A percentile compares a stretch with the other conserved stretches of the same genome.
Conservation (phyloP, 2,113 vertebrate genomes). For the Mungos mungo region DNA sequence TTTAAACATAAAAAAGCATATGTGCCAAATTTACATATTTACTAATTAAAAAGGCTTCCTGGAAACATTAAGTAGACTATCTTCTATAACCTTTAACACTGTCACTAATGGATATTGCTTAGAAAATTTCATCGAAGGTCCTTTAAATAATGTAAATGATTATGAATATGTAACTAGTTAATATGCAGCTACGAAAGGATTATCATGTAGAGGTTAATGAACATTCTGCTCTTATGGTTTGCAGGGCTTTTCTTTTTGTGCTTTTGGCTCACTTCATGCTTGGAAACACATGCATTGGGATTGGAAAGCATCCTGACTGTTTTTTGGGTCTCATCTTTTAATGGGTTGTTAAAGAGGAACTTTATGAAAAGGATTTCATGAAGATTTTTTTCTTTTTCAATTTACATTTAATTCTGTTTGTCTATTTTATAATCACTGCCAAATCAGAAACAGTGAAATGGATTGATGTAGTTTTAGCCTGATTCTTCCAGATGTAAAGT, state of each 20-base stretch:
- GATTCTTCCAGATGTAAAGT: slow-evolving; percentile 51
- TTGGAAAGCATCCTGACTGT: slow-evolving; percentile 77
- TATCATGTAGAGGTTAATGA: slow-evolving; percentile 92
- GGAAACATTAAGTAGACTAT: slow-evolving; percentile 89
- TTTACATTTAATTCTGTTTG: slow-evolving; percentile 73
- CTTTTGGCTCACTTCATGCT: slow-evolving; percentile 85
- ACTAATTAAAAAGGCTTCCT: slow-evolving; percentile 89
- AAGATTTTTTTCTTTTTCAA: slow-evolving; percentile 65
- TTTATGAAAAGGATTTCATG: slow-evolving; percentile 76
- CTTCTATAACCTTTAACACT: slow-evolving; percentile 89
- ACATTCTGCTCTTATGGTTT: slow-evolving; percentile 86
- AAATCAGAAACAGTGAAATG: slow-evolving; percentile 69
- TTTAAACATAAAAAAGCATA: slow-evolving; percentile 82
- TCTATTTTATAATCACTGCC: slow-evolving; percentile 68
- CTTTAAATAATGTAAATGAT: slow-evolving; percentile 92
- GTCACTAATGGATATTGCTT: slow-evolving; percentile 89
- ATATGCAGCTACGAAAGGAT: slow-evolving; percentile 90
- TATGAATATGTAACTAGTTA: slow-evolving; percentile 93
- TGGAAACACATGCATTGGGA: slow-evolving; percentile 82
- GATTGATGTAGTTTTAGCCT: slow-evolving; percentile 51
- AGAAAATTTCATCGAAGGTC: slow-evolving; percentile 87
- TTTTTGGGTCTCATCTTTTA: slow-evolving; percentile 75
- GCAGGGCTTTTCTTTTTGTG: slow-evolving; percentile 84
- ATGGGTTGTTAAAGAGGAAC: slow-evolving; percentile 75
- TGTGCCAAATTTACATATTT: slow-evolving; percentile 89